phyloP scores from a whole-genome alignment of 2,113 vertebrate species.

The Pagrus major region DNA sequence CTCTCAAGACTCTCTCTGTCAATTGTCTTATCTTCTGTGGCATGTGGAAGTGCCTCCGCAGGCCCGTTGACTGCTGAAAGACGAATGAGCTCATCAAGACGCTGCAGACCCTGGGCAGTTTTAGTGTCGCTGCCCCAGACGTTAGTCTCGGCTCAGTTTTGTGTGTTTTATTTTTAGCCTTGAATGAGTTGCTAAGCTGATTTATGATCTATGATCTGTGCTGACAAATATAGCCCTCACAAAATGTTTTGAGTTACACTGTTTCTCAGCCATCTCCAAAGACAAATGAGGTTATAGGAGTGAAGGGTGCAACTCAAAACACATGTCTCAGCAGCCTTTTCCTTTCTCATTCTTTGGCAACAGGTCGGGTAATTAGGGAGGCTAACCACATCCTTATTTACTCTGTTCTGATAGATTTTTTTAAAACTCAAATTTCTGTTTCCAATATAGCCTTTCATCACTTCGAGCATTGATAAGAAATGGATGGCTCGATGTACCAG shows the following conservation, averaged over 20 bases:
- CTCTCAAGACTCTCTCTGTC: constrained; percentile 58
- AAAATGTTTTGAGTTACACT: constrained; percentile 31
- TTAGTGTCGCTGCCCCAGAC: constrained; percentile 12
- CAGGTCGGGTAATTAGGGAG: constrained; percentile 73
- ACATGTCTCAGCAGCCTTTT: constrained; percentile 66
- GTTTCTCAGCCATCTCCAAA: constrained; percentile 42
- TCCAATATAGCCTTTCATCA: constrained; percentile 68
- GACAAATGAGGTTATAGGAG: constrained; percentile 58
- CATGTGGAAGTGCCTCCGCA: constrained; percentile 52
- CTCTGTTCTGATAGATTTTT: constrained; percentile 55
- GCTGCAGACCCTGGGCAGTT: constrained; percentile 3
- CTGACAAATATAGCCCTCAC: constrained; percentile 35
- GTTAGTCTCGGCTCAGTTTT: constrained; percentile 11
- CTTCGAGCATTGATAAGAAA: constrained; percentile 61
- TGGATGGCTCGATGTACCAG: constrained; percentile 51
- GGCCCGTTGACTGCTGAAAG: constrained; percentile 60
- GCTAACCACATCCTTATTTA: constrained; percentile 80
- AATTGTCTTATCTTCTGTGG: constrained; percentile 58
- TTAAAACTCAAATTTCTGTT: constrained; percentile 60
- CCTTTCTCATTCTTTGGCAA: constrained; percentile 66
- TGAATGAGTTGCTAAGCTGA: not conserved
- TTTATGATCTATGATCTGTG: constrained; percentile 18
- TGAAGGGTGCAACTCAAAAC: constrained; percentile 66
- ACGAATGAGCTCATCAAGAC: constrained; percentile 61
- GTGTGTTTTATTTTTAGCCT: constrained; percentile 38